These are phyloP conservation scores for Damaliscus lunatus DNA, from an alignment of 2,113 vertebrate species.

Conservation along the genomic window DNA sequence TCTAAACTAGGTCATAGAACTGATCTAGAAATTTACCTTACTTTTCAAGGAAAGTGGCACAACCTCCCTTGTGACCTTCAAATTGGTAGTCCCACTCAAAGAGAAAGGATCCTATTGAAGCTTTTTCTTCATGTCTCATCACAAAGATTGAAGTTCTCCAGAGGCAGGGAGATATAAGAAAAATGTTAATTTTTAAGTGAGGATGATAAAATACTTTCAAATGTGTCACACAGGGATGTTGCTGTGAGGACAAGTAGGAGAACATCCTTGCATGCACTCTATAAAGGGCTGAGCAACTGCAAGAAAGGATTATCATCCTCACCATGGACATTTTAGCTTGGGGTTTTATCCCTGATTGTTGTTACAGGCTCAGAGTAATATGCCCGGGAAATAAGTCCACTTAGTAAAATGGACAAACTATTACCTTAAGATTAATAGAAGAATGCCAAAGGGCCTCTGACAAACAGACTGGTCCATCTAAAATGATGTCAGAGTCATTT, in stretches of 20 bases:
- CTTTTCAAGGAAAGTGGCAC: not conserved
- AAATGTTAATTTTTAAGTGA: not conserved
- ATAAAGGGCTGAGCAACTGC: not conserved
- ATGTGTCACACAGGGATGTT: not conserved
- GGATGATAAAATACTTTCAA: not conserved
- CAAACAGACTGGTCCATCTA: not conserved
- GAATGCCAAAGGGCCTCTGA: not conserved
- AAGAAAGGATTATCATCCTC: not conserved
- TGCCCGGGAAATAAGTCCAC: not conserved
- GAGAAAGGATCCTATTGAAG: not conserved
- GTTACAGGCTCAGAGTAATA: not conserved
- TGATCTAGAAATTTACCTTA: not conserved
- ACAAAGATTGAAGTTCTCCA: not conserved
- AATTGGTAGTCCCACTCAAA: not conserved
- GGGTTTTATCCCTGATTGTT: not conserved
- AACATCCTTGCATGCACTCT: not conserved
- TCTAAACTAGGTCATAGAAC: not conserved
- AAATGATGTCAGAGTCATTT: not conserved
- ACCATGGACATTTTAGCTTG: not conserved
- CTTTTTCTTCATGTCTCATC: not conserved
- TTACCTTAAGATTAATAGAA: not conserved
- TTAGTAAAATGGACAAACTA: not conserved
- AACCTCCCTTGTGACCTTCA: not conserved
- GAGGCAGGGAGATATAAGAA: not conserved
- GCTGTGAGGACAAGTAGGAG: not conserved